Conservation (phyloP, 2,797 vertebrate species). For the Mormyrus proboscirostris region DNA sequence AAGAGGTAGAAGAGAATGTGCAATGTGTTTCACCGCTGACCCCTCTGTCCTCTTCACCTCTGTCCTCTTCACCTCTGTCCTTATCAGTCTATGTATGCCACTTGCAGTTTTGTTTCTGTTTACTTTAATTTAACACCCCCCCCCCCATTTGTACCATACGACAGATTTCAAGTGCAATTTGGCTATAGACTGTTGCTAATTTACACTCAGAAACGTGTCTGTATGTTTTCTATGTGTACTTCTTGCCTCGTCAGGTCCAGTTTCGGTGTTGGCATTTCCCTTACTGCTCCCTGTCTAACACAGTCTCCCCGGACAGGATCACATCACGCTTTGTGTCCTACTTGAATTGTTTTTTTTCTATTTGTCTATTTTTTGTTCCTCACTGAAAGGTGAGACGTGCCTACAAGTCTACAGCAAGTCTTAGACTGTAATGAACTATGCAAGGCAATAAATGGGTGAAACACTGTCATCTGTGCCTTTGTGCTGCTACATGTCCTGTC, state of each 20-base stretch:
- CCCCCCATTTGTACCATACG: neutral
- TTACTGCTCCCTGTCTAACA: neutral
- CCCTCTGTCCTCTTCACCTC: slow-evolving; percentile 49
- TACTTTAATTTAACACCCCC: slow-evolving; percentile 32
- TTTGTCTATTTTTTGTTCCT: neutral
- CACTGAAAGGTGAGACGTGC: slow-evolving; percentile 27
- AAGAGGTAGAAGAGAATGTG: slow-evolving; percentile 41
- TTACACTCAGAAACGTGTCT: neutral
- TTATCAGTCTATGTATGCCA: slow-evolving; percentile 11
- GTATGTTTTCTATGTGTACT: neutral
- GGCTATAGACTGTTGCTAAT: neutral
- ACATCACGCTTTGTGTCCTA: slow-evolving; percentile 55
- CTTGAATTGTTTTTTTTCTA: slow-evolving; percentile 49
- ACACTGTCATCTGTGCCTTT: slow-evolving; percentile 41
- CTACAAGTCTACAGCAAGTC: slow-evolving; percentile 49
- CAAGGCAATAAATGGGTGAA: slow-evolving; percentile 65
- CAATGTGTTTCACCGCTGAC: slow-evolving; percentile 54
- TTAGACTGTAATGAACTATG: slow-evolving; percentile 69
- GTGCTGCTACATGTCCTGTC: neutral
- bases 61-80: slow-evolving; percentile 44
- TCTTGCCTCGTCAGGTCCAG: neutral
- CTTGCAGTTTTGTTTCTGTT: slow-evolving; percentile 26
- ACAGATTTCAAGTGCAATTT: slow-evolving; percentile 13
- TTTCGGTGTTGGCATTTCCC: neutral
- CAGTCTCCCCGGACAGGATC: neutral